Evolutionary conservation across 2,113 vertebrate species (phyloP).

Genomic region (Nothocercus nigrocapillus): DNA sequence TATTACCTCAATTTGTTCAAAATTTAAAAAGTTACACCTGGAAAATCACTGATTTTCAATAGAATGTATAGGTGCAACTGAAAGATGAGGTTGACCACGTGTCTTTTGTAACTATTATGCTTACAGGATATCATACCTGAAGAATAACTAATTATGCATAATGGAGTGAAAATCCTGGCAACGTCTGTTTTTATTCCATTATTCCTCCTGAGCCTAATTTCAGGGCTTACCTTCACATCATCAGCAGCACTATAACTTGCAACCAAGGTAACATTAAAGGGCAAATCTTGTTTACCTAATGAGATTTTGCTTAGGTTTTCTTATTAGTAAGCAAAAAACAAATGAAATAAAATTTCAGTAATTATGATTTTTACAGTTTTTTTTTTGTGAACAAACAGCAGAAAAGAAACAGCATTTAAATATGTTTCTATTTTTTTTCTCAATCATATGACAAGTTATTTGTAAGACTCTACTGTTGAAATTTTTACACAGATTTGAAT

Average conservation of each 20-base stretch:
- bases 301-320: neutral
- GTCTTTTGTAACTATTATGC: neutral
- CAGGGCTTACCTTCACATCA: slow-evolving; percentile 12
- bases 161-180: slow-evolving; percentile 21
- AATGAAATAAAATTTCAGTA: neutral
- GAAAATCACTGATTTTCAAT: neutral
- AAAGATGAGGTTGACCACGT: neutral
- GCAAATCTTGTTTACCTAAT: neutral
- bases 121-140: neutral
- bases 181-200: neutral
- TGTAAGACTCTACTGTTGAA: neutral
- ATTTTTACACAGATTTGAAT: neutral
- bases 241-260: neutral
- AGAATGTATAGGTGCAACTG: neutral
- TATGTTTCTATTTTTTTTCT: neutral
- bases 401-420: neutral
- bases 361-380: neutral
- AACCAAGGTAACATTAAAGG: slow-evolving; percentile 1
- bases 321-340: neutral
- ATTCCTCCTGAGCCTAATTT: neutral
- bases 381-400: neutral
- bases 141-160: slow-evolving; percentile 14
- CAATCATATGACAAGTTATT: neutral
- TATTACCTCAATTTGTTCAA: neutral
- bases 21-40: neutral